Evolutionary conservation across 53 echinoderm and acorn worm species (phyloP).

Genomic region (Holothuria scabra): DNA sequence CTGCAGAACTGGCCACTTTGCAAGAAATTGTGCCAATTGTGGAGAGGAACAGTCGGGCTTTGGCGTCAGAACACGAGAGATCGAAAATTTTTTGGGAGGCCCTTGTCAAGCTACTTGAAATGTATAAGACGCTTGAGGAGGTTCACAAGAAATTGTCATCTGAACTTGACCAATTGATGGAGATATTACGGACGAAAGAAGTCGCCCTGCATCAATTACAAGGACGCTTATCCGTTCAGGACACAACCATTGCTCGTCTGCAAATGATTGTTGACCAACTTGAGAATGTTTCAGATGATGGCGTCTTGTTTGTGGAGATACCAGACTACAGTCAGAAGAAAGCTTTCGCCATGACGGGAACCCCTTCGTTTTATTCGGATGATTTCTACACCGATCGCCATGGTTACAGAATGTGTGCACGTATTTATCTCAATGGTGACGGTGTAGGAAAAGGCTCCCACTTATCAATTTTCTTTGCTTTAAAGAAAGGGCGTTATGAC

Average conservation of each 20-base stretch:
- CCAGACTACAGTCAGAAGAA: not conserved
- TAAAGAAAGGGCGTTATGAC: not conserved
- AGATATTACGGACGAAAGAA: not conserved
- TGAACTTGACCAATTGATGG: not conserved
- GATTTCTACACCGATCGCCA: not conserved
- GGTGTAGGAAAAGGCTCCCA: slow-evolving; percentile 32
- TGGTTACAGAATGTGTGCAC: slow-evolving; percentile 25
- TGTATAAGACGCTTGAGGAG: not conserved
- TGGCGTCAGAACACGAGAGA: too few species aligned
- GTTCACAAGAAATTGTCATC: not conserved
- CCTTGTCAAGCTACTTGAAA: not conserved
- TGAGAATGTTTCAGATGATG: not conserved
- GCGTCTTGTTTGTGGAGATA: not conserved
- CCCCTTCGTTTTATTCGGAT: not conserved
- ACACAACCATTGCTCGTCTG: not conserved
- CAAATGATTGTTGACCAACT: not conserved
- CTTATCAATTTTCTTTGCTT: slow-evolving; percentile 19
- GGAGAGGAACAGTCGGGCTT: too few species aligned
- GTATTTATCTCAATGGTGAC: slow-evolving; percentile 34
- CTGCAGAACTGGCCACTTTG: too few species aligned
- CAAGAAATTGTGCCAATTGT: too few species aligned
- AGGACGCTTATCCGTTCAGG: not conserved
- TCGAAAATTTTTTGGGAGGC: too few species aligned
- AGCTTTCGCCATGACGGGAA: not conserved
- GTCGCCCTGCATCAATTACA: not conserved